Base-by-base conservation (phyloP, 2,113 vertebrate genomes). In the Poicephalus gulielmi region DNA sequence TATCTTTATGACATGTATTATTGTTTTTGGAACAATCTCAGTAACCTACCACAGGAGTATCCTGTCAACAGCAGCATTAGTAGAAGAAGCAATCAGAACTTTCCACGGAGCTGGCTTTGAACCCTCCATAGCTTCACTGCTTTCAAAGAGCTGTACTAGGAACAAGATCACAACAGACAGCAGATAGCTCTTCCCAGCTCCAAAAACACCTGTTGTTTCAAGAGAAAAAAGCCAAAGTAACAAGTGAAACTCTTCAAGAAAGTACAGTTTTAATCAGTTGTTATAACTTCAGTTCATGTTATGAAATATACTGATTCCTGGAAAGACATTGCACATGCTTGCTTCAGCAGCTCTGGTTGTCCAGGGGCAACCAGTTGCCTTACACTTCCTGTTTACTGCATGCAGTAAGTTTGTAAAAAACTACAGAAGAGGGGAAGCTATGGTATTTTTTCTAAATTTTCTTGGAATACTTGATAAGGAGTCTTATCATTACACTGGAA, bases 121-220 rank as follows among this genome's bases (percentile, higher is more conserved):
- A 57, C 47, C 90, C 17, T 91, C 84, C 0, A 28, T 55, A 44
- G 87, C 60, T 69, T 98, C 96, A 25, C 92, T 96, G 74, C 88
- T 96, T 96, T 98, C 97, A 92, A 98, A 98, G 27, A 98, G 97
- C 57, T 97, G 97, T 24, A 98, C 95, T 7, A 98, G 94, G 96
- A 98, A 98, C 86, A 98, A 91, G 92, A 98, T 83, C 75, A 98
- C 98, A 76, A 98, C 92, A 33, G 98, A 97, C 67, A 98, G 93
- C 96, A 98, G 95, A 16, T 98, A 98, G 94, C 98, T 98, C 97
- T 98, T 98, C 33, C 98, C 98, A 94, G 98, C 98, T 94, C 98
- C 98, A 92, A 98, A 98, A 92, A 98, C 98, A 90, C 98, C 98
- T 98, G 92, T 41, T 27, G 41, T 93, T 94, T 97, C 35, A 53